Base-by-base conservation (phyloP, 2,797 vertebrate genomes). In the Gallirallus australis region DNA sequence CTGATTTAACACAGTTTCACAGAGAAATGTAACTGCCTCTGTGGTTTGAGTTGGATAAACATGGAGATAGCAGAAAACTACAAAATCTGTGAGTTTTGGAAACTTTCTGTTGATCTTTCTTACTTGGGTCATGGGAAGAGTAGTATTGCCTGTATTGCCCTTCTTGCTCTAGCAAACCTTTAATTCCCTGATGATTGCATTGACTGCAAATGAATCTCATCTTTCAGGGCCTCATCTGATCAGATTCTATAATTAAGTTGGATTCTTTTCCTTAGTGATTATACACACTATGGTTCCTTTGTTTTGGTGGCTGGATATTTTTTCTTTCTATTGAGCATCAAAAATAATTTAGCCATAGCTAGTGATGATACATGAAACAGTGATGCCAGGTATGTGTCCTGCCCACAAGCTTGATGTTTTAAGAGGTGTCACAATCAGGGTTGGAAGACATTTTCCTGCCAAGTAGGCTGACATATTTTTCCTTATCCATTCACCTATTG, bases 61-160 rank as follows among this genome's bases (percentile, higher is more conserved):
- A 54, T 6, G 17, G 28, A 69, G 7, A 37, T 50, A 17, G 12
- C 0, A 1, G 1, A 2, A 75, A 75, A 54, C 3, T 7, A 72
- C 20, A 76, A 72, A 40, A 68, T 52, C 17, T 42, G 4, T 53
- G 53, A 81, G 11, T 68, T 82, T 73, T 40, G n/a, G 25, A 73
- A 82, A 31, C 9, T 23, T n/a, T 47, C 20, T 53, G 4, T 53
- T 52, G 7, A 6, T 73, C 39, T 37, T 64, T 42, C 27, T 12
- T 71, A 6, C 11, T 33, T 68, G 25, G 31, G 2, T 47, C 30
- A 33, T 6, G 5, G 11, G 35, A 77, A 75, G 47, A 93, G 68
- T 15, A 89, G 75, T 78, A 63, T 42, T 35, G 9, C 17, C 28
- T 65, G 4, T 7, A 40, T 28, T 59, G 25, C 50, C 27, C 57